These are phyloP conservation scores for Brachionus calyciflorus DNA, from an alignment of 1,140 invertebrate genomes.

Conservation along the genomic window DNA sequence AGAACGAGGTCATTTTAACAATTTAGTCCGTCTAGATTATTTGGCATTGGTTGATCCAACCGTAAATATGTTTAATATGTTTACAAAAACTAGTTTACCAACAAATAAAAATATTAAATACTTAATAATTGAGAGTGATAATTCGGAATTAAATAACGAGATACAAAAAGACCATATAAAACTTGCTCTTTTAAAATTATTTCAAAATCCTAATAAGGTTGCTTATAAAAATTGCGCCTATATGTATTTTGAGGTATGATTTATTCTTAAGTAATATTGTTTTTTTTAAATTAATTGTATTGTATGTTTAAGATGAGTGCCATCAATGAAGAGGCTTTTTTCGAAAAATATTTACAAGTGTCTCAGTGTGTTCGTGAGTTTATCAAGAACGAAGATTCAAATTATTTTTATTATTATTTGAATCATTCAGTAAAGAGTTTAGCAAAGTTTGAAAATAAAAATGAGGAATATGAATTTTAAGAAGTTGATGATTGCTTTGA, in stretches of 20 bases:
- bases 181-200: not conserved
- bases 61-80: not conserved
- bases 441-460: not conserved
- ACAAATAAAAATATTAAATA: not conserved
- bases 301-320: not conserved
- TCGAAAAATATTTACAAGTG: not conserved
- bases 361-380: not conserved
- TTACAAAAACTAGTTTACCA: not conserved
- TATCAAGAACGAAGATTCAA: not conserved
- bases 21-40: conserved; percentile 6
- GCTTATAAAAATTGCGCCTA: not conserved
- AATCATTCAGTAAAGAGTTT: not conserved
- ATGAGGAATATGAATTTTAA: not conserved
- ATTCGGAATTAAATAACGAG: not conserved
- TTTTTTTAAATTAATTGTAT: not conserved
- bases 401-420: not conserved
- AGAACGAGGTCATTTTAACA: not conserved
- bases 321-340: not conserved
- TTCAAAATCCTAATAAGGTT: not conserved
- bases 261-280: not conserved
- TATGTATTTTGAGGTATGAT: not conserved
- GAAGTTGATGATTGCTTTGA: not conserved
- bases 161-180: not conserved
- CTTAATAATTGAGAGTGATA: not conserved
- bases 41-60: not conserved